Base-by-base conservation (phyloP, 1,140 invertebrate species). In the Sinella curviseta region DNA sequence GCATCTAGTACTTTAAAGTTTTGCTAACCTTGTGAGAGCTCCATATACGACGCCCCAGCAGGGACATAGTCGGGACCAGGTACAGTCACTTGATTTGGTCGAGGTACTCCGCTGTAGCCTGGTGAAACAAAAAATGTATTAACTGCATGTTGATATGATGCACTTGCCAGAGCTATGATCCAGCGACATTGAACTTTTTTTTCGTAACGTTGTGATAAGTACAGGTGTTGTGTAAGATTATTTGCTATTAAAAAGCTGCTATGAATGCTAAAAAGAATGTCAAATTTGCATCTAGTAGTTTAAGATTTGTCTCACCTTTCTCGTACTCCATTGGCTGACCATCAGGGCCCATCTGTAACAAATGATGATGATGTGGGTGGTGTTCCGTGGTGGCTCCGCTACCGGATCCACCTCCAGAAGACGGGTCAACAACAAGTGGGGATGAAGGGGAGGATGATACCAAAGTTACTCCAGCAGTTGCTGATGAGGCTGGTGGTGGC, bases 321-420 rank as follows among this genome's bases (percentile, higher is more conserved):
- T 86, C 86, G 31, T n/a, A n/a, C n/a, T 90, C 89, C 77, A 89
- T 85, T 60, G 87, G 86, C 84, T 89, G 88, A 78, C 88, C 88
- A 85, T 91, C 90, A 74, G 91, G 90, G 82, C 90, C 90, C 87
- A 92, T 84, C 77, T 79, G 83, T 88, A 70, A 70, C 31, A 70
- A 31, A 24, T 70, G 65, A 30, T 70, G 57, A 65, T 65, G 57
- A 65, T 65, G 65, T 70, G 26, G 30, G 28, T 70, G 65, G 65
- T 70, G 65, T 3, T 70, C 65, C 65, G 86, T 92, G 87, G 26
- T 91, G 89, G 24, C 91, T 89, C 86, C 92, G 60, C n/a, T n/a
- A n/a, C n/a, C 75, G 87, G 24, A 91, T 89, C n/a, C 91, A 89
- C 86, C 92, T 75, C 28, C 75, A 2, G 30, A n/a, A 24, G 35